Percentiles rank a stretch among this genome's conserved stretches.
Evolutionary conservation across 2,113 vertebrate genomes (phyloP).

Genomic region (Piaya cayana): DNA sequence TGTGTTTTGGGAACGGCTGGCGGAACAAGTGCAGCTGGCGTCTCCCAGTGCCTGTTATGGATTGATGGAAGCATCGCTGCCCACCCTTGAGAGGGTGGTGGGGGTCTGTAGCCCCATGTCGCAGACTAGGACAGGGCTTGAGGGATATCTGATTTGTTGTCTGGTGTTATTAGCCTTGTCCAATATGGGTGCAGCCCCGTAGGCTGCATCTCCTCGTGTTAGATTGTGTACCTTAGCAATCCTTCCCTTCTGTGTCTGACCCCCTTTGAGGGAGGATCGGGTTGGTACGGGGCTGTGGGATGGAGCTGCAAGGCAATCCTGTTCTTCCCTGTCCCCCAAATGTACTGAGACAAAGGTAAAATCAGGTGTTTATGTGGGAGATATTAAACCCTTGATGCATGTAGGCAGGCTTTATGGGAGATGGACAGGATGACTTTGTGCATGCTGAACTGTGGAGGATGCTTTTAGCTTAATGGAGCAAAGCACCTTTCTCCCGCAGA

Average conservation of each 20-base stretch:
- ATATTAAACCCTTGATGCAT: not conserved
- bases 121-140: not conserved
- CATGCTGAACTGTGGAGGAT: slow-evolving; percentile 16
- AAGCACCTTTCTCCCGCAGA: slow-evolving; percentile 60
- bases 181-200: not conserved
- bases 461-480: slow-evolving; percentile 73
- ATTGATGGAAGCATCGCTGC: not conserved
- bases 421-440: not conserved
- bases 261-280: not conserved
- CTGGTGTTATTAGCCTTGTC: not conserved
- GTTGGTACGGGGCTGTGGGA: not conserved
- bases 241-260: too few species aligned
- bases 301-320: not conserved
- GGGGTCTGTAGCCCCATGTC: not conserved
- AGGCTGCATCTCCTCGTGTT: not conserved
- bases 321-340: not conserved
- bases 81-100: not conserved
- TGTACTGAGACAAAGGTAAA: not conserved
- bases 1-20: not conserved
- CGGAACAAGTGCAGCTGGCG: not conserved
- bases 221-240: too few species aligned
- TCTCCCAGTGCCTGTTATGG: not conserved
- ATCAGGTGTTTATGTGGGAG: not conserved
- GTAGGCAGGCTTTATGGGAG: not conserved
- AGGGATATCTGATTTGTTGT: not conserved